Percentiles rank a stretch among this genome's conserved stretches.
phyloP scores from a whole-genome alignment of 2,797 vertebrate genomes.

The Euthynnus affinis region DNA sequence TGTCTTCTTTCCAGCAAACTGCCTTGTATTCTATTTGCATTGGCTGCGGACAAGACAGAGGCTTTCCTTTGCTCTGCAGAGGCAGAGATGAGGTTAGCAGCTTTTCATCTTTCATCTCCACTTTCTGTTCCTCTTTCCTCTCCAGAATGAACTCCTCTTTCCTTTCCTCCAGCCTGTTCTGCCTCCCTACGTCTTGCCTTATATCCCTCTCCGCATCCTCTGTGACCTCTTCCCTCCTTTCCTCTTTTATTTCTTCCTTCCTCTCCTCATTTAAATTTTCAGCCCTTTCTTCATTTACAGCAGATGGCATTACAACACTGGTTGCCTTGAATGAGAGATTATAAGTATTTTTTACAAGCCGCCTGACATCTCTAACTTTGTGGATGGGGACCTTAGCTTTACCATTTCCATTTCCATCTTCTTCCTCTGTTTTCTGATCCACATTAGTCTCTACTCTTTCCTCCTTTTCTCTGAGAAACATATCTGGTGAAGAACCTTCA shows the following conservation, averaged over 20 bases:
- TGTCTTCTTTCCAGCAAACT: slow-evolving; percentile 84
- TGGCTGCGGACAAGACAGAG: slow-evolving; percentile 66
- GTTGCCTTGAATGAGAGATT: slow-evolving; percentile 87
- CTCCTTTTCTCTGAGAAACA: slow-evolving; percentile 39
- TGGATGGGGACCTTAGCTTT: slow-evolving; percentile 84
- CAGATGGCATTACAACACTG: slow-evolving; percentile 42
- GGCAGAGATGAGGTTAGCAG: slow-evolving; percentile 19
- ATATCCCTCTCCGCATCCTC: slow-evolving; percentile 14
- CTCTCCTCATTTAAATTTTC: slow-evolving; percentile 29
- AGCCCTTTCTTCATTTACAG: slow-evolving; percentile 47
- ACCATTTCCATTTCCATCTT: slow-evolving; percentile 54
- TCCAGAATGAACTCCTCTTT: slow-evolving; percentile 32
- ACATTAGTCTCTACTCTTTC: slow-evolving; percentile 27
- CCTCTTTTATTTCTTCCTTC: slow-evolving; percentile 26
- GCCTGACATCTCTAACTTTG: slow-evolving; percentile 92
- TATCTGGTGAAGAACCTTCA: slow-evolving; percentile 51
- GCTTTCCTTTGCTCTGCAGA: slow-evolving; percentile 66
- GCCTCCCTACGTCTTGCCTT: slow-evolving; percentile 16
- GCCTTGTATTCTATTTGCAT: slow-evolving; percentile 88
- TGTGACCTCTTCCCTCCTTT: slow-evolving; percentile 19
- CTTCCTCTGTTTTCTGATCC: slow-evolving; percentile 66
- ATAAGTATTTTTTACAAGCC: slow-evolving; percentile 92
- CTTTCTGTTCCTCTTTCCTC: slow-evolving; percentile 43
- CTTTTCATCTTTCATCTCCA: slow-evolving; percentile 48
- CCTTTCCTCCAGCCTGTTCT: slow-evolving; percentile 38